These are phyloP conservation scores for Peucedramus taeniatus DNA, from an alignment of 2,113 vertebrate species.

Conservation along the genomic window DNA sequence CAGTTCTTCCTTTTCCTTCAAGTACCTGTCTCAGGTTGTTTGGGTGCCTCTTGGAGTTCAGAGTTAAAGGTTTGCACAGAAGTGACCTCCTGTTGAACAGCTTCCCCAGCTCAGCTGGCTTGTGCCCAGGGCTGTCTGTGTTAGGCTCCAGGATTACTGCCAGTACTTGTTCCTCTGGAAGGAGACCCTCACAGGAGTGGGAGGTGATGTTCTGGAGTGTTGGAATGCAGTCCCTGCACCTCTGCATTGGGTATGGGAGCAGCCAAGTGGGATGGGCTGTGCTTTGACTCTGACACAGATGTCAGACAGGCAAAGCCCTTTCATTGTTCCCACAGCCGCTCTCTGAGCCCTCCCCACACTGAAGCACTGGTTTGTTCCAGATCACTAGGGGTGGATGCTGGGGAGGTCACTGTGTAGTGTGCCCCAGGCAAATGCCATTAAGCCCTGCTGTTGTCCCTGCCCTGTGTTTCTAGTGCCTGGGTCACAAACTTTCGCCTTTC, in stretches of 20 bases:
- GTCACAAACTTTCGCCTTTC: neutral
- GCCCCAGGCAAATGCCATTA: neutral
- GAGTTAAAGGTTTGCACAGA: neutral
- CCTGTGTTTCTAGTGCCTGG: accelerated
- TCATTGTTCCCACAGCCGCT: neutral
- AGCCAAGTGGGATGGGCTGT: neutral
- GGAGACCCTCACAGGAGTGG: neutral
- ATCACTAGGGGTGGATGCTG: neutral
- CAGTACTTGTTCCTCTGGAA: neutral
- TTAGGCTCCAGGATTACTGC: neutral
- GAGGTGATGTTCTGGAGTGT: neutral
- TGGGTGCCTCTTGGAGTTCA: neutral
- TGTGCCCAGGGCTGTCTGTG: neutral
- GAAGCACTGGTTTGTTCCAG: neutral
- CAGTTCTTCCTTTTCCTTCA: neutral
- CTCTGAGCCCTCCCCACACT: neutral
- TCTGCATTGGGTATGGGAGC: accelerated
- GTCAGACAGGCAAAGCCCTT: neutral
- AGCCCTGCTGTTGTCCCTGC: neutral
- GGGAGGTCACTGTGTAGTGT: neutral
- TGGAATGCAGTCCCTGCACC: neutral
- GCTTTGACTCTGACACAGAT: accelerated
- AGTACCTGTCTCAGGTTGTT: neutral
- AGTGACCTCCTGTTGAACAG: neutral
- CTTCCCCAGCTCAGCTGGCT: neutral